phyloP scores from a whole-genome alignment of 1,140 invertebrate genomes.

The Cardiocondyla obscurior region DNA sequence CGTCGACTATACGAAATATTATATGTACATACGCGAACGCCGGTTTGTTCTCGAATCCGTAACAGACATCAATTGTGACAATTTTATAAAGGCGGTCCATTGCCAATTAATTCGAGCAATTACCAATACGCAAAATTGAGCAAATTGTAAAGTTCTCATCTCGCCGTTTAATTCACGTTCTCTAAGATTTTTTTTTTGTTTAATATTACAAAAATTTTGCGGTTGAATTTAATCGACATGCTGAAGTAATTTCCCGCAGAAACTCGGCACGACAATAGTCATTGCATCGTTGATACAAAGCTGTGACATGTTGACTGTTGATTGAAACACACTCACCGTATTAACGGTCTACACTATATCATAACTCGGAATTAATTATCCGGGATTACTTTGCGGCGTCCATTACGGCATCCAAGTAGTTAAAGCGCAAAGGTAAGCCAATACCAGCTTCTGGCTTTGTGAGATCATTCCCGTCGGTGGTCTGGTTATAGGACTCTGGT shows the following conservation, averaged over 20 bases:
- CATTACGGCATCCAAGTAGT: slow-evolving; percentile 52
- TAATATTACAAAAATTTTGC: background rate
- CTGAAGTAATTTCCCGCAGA: background rate
- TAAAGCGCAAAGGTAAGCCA: slow-evolving; percentile 47
- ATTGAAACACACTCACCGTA: slow-evolving; percentile 53
- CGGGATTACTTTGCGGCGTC: slow-evolving; percentile 60
- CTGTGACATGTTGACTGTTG: slow-evolving; percentile 37
- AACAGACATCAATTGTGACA: slow-evolving; percentile 12
- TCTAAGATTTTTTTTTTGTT: background rate
- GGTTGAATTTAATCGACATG: background rate
- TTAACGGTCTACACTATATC: slow-evolving; percentile 46
- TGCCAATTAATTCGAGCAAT: background rate
- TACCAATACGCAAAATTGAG: no score
- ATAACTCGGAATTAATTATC: slow-evolving; percentile 67
- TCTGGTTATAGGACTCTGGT: slow-evolving; percentile 33
- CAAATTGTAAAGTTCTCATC: no score
- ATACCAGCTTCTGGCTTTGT: slow-evolving; percentile 56
- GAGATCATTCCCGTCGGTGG: slow-evolving; percentile 58
- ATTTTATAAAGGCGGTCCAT: slow-evolving; percentile 7
- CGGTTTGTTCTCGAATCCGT: slow-evolving; percentile 2
- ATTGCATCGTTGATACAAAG: background rate
- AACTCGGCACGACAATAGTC: no score
- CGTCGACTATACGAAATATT: slow-evolving; percentile 47
- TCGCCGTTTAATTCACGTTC: no score
- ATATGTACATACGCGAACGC: background rate